Conservation (phyloP, 2,888 invertebrate genomes). For the Dysmachus trigonus region DNA sequence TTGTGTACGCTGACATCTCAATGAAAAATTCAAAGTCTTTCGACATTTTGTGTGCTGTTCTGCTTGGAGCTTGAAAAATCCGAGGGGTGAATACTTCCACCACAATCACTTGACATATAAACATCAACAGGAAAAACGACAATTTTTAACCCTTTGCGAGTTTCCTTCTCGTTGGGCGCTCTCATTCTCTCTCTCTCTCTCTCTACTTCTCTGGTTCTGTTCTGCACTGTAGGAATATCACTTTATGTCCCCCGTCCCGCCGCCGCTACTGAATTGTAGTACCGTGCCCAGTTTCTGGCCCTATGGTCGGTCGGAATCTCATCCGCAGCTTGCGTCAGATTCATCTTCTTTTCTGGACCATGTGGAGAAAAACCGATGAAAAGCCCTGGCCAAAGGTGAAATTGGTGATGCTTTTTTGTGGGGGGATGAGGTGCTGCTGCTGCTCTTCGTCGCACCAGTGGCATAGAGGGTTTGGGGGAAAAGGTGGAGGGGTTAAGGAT, state of each 20-base stretch:
- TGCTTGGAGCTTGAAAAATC: not conserved
- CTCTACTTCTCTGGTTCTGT: not conserved
- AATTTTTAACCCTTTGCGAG: conserved; percentile 25
- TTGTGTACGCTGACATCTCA: conserved; percentile 32
- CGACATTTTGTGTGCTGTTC: conserved; percentile 26
- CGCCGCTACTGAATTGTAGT: not conserved
- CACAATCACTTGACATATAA: conserved; percentile 40
- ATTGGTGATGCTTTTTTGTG: not conserved
- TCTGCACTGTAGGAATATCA: no score
- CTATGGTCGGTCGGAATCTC: not conserved
- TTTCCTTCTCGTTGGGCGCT: not conserved
- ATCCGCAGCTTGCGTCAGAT: conserved; percentile 5
- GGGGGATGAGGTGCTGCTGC: not conserved
- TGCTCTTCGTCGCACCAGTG: not conserved
- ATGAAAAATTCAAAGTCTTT: conserved; percentile 42
- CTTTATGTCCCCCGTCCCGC: not conserved
- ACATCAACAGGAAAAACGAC: conserved; percentile 33
- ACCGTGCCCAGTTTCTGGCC: not conserved
- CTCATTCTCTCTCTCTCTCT: no score
- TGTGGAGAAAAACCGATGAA: conserved; percentile 26
- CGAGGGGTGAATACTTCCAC: conserved; percentile 27
- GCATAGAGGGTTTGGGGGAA: not conserved
- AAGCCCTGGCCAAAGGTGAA: conserved; percentile 29
- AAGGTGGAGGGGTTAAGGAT: not conserved
- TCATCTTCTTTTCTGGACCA: conserved; percentile 33